Evolutionary conservation across 1,140 invertebrate species (phyloP).

Genomic region (Lanistes nyassanus): DNA sequence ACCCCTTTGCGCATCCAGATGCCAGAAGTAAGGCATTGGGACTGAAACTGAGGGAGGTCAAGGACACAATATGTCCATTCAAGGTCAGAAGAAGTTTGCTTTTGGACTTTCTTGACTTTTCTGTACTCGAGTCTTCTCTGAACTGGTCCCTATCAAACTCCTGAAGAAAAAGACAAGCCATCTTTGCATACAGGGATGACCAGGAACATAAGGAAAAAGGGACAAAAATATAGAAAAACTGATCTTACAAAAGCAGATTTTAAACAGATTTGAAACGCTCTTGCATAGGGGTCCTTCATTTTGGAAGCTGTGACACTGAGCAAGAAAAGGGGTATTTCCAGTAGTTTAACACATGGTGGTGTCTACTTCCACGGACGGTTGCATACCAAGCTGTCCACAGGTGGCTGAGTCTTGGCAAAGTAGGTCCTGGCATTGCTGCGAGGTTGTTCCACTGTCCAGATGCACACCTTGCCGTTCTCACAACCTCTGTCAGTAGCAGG

Average conservation of each 20-base stretch:
- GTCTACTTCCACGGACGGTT: too few relatives aligned
- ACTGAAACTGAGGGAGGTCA: conserved; percentile 71
- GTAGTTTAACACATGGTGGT: too few relatives aligned
- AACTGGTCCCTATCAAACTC: conserved; percentile 15
- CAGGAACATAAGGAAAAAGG: background rate
- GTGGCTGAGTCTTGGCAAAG: background rate
- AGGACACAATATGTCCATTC: conserved; percentile 71
- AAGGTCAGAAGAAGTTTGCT: conserved; percentile 50
- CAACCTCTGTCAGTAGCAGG: conserved; percentile 61
- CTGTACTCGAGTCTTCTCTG: conserved; percentile 11
- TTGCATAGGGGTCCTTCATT: conserved; percentile 15
- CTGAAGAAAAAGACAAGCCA: background rate
- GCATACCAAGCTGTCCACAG: background rate
- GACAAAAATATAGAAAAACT: background rate
- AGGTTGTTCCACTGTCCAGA: conserved; percentile 69
- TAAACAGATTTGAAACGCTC: background rate
- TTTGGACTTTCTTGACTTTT: conserved; percentile 9
- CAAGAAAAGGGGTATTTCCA: too few relatives aligned
- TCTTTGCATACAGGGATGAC: background rate
- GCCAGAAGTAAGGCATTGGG: conserved; percentile 71
- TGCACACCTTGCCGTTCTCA: conserved; percentile 71
- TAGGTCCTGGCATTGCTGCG: conserved; percentile 25
- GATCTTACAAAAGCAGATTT: background rate
- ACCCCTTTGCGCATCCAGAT: conserved; percentile 70
- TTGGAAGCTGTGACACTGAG: too few relatives aligned